Evolutionary conservation across 2,797 vertebrate species (phyloP), one percentile per base, ranked within the genome.

Genomic region (Neosalanx taihuensis): DNA sequence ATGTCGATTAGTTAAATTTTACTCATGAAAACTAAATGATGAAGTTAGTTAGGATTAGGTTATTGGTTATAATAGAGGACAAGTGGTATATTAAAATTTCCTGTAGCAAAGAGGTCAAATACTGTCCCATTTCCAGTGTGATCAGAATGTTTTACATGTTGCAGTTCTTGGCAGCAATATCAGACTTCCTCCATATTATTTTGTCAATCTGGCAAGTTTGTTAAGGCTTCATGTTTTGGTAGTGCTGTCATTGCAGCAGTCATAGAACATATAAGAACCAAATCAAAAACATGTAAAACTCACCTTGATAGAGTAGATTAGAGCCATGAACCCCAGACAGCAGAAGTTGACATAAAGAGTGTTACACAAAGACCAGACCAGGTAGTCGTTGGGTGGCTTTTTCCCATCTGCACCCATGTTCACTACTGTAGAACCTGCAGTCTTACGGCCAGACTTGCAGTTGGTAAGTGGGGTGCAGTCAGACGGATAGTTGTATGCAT

Each of bases 231-330:
- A 37, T 37, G 35, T 37, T 46, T 46, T 13, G 13, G 3, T 12
- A 12, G 12, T 3, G 12, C 41, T 12, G 9, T 13, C 41, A 3
- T 13, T 46, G 9, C 13, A 46, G 41, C 41, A 46, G 5, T 56
- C 18, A 56, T 6, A n/a, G 18, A 56, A n/a, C 7, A 56, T 13
- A 2, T 13, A 2, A 13, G 10, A 46, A 46, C 41, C 2, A 41
- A 41, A 41, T 12, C 41, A 2, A 46, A 46, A 46, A 41, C 2
- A 10, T 26, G 1, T 9, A 53, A 13, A 7, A 23, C 89, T 91
- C 83, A 94, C 94, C 93, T 95, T 95, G 80, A 94, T 92, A 67
- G 94, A 95, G 84, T 94, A 95, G 75, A 94, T 74, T 37, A 95
- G 91, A 1, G 93, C 94, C 88, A 94, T 84, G 80, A 95, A 92